Base-by-base conservation (phyloP, 2,888 invertebrate genomes). In the Pilophorus perplexus region DNA sequence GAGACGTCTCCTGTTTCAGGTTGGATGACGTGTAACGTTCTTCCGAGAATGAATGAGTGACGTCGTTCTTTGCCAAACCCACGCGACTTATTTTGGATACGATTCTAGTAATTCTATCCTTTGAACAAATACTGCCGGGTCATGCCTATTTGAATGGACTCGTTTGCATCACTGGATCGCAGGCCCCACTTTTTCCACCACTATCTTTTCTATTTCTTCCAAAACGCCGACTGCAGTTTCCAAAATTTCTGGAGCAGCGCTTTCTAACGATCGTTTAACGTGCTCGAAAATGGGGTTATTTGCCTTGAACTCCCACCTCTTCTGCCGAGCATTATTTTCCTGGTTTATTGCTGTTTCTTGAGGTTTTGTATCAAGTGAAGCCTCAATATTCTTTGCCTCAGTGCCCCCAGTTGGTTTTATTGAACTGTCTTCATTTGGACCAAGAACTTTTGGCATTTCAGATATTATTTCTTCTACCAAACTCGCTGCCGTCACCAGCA, bases 191-290 rank as follows among this genome's bases (percentile, higher is more conserved):
- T n/a, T n/a, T n/a, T n/a, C n/a, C n/a, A n/a, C n/a, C n/a, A n/a
- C n/a, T n/a, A n/a, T n/a, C n/a, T n/a, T n/a, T n/a, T n/a, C n/a
- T 3, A 62, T 48, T 16, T 62, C 62, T 8, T 28, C 62, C 33
- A 62, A 62, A 22, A 62, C 33, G 2, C 48, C 18, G 1, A 33
- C 62, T 8, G 62, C 62, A 5, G 38, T 33, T 2, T 25, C 6
- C 12, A 44, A 14, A 5, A 62, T 23, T 18, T 62, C 62, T 8
- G 48, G 46, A 10, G 23, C 14, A n/a, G 40, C 42, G 23, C 38
- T 55, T 14, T 28, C 27, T 12, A 22, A 14, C 10, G 28, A 37
- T 22, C 22, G 33, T 8, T 22, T 55, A 12, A 22, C 16, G 16
- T 20, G 20, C n/a, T 38, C 4, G 1, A 20, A 33, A 3, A 37